Base-by-base conservation (phyloP, 2,113 vertebrate species). In the Addax nasomaculatus region DNA sequence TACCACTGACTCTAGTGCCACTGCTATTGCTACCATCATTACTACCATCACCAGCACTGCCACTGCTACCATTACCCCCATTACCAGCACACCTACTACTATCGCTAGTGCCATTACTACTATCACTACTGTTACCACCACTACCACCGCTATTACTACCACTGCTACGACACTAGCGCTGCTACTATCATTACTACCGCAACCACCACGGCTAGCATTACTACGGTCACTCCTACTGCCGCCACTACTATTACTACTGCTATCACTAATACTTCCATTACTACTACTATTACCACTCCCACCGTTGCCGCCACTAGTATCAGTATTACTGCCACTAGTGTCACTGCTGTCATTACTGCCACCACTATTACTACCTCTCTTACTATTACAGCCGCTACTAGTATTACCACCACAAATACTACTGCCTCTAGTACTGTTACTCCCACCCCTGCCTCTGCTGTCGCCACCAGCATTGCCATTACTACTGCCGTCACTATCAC, bases 241-340 rank as follows among this genome's bases (percentile, higher is more conserved):
- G 8, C 8, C 7, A n/a, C 6, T 16, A 33, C 62, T 15, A 1
- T 16, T 2, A n/a, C 3, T 17, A 14, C 47, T 13, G 13, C 30
- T 64, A 15, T 30, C 30, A 33, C 30, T 33, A 16, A 0, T 3
- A 0, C 64, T 5, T 5, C 33, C 33, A 29, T 14, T 4, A 67
- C 60, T 15, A 2, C 29, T 15, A 3, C 13, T 1, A 7, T 19
- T 2, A 19, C 53, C 19, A 8, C 55, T 23, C 21, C 55, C 55
- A 0, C 55, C 55, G 0, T 0, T 1, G 55, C 21, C 10, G 1
- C 67, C 67, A 0, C 19, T 6, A 0, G n/a, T 2, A 4, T 12
- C 19, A 2, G 19, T 6, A 25, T 6, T 6, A 1, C 64, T 36
- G n/a, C 64, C 64, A 2, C 64, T 21, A 3, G 60, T 15, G 60